These are phyloP conservation scores for Watsonalla cultraria DNA, from an alignment of 2,888 invertebrate species.

Conservation along the genomic window DNA sequence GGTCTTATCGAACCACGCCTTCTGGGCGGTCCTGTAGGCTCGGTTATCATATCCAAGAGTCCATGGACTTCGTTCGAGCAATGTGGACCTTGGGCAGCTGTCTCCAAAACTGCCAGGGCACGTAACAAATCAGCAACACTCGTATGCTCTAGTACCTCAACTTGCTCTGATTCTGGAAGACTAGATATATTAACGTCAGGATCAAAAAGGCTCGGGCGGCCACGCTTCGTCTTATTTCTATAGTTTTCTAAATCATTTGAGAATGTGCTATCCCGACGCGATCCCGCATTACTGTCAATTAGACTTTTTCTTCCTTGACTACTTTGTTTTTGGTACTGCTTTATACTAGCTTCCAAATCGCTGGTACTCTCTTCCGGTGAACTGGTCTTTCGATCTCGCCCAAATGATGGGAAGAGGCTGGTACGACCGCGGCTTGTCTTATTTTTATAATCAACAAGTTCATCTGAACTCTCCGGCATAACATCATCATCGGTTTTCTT, in stretches of 20 bases:
- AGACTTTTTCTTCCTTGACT: constrained; percentile 48
- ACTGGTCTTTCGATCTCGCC: constrained; percentile 59
- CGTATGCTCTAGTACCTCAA: constrained; percentile 86
- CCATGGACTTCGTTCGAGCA: constrained; percentile 33
- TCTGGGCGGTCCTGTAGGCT: constrained; percentile 34
- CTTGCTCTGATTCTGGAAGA: constrained; percentile 67
- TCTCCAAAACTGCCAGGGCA: constrained; percentile 84
- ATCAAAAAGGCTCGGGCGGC: constrained; percentile 68
- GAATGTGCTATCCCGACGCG: constrained; percentile 34
- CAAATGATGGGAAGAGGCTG: constrained; percentile 67
- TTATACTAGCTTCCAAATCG: constrained; percentile 62
- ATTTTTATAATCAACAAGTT: constrained; percentile 63
- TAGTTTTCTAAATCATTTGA: constrained; percentile 58
- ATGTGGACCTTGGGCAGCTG: constrained; percentile 38
- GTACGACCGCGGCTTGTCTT: constrained; percentile 58
- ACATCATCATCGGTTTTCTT: constrained; percentile 58
- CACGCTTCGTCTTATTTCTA: constrained; percentile 57
- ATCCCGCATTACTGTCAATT: constrained; percentile 43
- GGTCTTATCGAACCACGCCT: constrained; percentile 58
- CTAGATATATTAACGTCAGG: constrained; percentile 60
- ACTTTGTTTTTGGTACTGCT: constrained; percentile 57
- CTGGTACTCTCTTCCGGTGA: constrained; percentile 41
- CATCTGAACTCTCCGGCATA: constrained; percentile 68
- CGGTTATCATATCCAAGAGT: constrained; percentile 44
- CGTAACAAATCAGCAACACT: constrained; percentile 89